Percentiles rank a stretch among this genome's conserved stretches.
Evolutionary conservation across 2,888 invertebrate genomes (phyloP).

Genomic region (Romanomermis culicivorax): DNA sequence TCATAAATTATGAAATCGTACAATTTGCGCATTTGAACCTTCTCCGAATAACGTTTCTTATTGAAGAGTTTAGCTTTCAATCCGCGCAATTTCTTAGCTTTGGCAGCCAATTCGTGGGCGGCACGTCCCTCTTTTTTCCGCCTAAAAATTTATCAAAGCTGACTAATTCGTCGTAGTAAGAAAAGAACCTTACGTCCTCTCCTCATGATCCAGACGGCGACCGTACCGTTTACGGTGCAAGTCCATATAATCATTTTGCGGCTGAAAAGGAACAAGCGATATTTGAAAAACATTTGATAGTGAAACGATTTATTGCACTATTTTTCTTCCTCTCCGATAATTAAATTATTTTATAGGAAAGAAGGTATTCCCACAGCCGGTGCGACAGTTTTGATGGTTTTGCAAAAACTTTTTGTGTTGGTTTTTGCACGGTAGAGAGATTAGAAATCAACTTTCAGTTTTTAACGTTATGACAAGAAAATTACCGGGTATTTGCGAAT

Average conservation of each 20-base stretch:
- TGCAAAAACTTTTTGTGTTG: too few species aligned
- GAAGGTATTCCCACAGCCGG: too few species aligned
- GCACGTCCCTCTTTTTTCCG: conserved; percentile 81
- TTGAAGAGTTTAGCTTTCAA: conserved; percentile 93
- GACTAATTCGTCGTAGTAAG: not conserved
- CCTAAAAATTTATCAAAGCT: conserved; percentile 23
- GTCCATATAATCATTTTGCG: conserved; percentile 99
- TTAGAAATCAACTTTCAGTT: too few species aligned
- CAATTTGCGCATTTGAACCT: conserved; percentile 96
- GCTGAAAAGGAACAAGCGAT: too few species aligned
- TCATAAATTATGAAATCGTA: conserved; percentile 10
- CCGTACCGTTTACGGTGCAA: conserved; percentile 88
- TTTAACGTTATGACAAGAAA: too few species aligned
- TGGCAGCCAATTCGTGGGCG: conserved; percentile 69
- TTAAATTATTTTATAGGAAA: too few species aligned
- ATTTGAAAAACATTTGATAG: too few species aligned
- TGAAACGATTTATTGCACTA: too few species aligned
- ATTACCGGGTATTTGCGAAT: too few species aligned
- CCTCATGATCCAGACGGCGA: conserved; percentile 86
- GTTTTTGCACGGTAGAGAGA: too few species aligned
- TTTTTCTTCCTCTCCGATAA: too few species aligned
- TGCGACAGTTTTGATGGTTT: too few species aligned
- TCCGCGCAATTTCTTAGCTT: conserved; percentile 73
- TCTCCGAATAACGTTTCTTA: conserved; percentile 85
- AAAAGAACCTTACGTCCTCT: conserved; percentile 43